These are phyloP conservation scores for Panthera uncia DNA, from an alignment of 2,113 vertebrate genomes.

Conservation along the genomic window DNA sequence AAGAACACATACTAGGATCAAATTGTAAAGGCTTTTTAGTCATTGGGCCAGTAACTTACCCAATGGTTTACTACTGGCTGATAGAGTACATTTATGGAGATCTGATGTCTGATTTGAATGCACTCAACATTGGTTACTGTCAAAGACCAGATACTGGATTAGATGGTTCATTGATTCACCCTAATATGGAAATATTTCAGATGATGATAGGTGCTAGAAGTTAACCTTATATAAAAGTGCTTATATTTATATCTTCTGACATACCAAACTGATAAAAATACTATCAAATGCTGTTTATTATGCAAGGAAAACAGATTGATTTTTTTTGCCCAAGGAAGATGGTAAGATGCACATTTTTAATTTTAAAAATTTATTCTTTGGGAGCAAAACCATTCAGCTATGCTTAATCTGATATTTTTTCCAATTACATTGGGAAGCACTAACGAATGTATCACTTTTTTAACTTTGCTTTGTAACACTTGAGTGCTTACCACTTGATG, in stretches of 20 bases:
- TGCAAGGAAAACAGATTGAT: background rate
- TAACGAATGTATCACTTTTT: slow-evolving; percentile 78
- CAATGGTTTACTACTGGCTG: background rate
- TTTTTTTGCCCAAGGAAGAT: slow-evolving; percentile 19
- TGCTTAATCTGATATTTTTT: slow-evolving; percentile 69
- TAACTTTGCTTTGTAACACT: slow-evolving; percentile 80
- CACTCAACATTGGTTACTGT: slow-evolving; percentile 1
- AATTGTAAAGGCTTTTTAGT: slow-evolving; percentile 24
- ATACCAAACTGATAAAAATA: slow-evolving; percentile 55
- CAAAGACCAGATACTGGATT: slow-evolving; percentile 28
- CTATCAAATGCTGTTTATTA: slow-evolving; percentile 35
- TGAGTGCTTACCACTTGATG: slow-evolving; percentile 78
- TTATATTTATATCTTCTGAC: slow-evolving; percentile 38
- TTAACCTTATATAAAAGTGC: slow-evolving; percentile 32
- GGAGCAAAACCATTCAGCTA: slow-evolving; percentile 64
- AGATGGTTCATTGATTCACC: slow-evolving; percentile 29
- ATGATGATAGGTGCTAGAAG: background rate
- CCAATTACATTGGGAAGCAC: slow-evolving; percentile 66
- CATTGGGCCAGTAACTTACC: slow-evolving; percentile 1
- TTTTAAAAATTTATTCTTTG: slow-evolving; percentile 69
- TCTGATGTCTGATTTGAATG: slow-evolving; percentile 35
- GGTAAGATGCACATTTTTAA: slow-evolving; percentile 58
- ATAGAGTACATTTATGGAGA: slow-evolving; percentile 7
- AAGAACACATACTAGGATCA: slow-evolving; percentile 54
- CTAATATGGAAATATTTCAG: slow-evolving; percentile 9